phyloP scores from a whole-genome alignment of 2,797 vertebrate genomes.

The Acanthurus lineatus region DNA sequence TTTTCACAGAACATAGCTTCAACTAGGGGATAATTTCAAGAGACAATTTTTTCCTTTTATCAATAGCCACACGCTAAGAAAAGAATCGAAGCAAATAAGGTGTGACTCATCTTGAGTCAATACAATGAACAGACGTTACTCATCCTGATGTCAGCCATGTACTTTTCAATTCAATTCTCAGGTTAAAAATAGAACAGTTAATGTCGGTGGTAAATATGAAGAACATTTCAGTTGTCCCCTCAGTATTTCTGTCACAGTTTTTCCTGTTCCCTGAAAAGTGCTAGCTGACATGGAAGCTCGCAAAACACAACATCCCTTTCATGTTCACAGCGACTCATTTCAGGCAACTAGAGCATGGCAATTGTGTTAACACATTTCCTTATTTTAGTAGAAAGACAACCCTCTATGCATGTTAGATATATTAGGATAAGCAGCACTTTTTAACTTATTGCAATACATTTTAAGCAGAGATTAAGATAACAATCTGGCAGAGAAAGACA shows the following conservation, averaged over 20 bases:
- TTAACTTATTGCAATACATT: not conserved
- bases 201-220: conserved; percentile 69
- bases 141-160: conserved; percentile 77
- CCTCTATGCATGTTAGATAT: not conserved
- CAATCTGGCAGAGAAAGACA: conserved; percentile 11
- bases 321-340: conserved; percentile 65
- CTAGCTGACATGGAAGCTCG: conserved; percentile 68
- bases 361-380: conserved; percentile 48
- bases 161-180: conserved; percentile 64
- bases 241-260: conserved; percentile 68
- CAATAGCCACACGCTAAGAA: conserved; percentile 47
- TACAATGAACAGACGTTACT: conserved; percentile 77
- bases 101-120: conserved; percentile 81
- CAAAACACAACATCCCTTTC: conserved; percentile 72
- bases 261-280: conserved; percentile 77
- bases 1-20: conserved; percentile 41
- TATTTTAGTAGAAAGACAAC: conserved; percentile 30
- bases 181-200: conserved; percentile 75
- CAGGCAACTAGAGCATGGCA: conserved; percentile 42
- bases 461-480: conserved; percentile 13
- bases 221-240: conserved; percentile 69
- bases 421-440: conserved; percentile 23
- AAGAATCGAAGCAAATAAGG: conserved; percentile 56
- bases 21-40: conserved; percentile 29
- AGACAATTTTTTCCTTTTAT: conserved; percentile 47